Conservation (phyloP, 2,888 invertebrate species). For the Bembecia ichneumoniformis region DNA sequence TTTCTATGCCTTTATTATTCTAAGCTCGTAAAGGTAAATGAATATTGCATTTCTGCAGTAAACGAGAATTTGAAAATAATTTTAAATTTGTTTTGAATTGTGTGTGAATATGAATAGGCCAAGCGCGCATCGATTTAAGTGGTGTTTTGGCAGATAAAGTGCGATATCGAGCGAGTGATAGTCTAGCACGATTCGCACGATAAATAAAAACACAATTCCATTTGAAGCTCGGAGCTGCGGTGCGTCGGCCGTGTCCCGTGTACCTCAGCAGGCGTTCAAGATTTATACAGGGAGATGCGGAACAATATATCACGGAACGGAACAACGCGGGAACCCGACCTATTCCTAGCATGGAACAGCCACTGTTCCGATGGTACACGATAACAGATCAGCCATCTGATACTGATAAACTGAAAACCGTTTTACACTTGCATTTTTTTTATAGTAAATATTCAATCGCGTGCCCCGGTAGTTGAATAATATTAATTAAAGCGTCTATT, state of each 20-base stretch:
- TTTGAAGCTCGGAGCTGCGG: slow-evolving; percentile 63
- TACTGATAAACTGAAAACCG: slow-evolving; percentile 38
- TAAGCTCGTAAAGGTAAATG: too few species aligned
- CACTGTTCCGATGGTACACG: slow-evolving; percentile 60
- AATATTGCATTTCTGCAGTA: background rate
- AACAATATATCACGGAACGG: slow-evolving; percentile 68
- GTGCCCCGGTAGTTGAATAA: slow-evolving; percentile 20
- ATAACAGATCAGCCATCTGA: slow-evolving; percentile 59
- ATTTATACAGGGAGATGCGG: slow-evolving; percentile 70
- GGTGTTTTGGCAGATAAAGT: slow-evolving; percentile 64
- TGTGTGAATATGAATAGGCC: slow-evolving; percentile 12
- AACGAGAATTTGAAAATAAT: background rate
- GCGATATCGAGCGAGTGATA: slow-evolving; percentile 67
- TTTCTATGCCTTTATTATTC: too few species aligned
- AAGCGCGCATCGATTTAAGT: slow-evolving; percentile 36
- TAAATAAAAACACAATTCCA: slow-evolving; percentile 73
- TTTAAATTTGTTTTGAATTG: background rate
- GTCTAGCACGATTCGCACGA: slow-evolving; percentile 65
- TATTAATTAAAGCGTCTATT: slow-evolving; percentile 39
- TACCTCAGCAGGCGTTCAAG: slow-evolving; percentile 72
- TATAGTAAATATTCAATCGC: slow-evolving; percentile 4
- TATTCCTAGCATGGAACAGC: slow-evolving; percentile 64
- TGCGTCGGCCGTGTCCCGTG: slow-evolving; percentile 63
- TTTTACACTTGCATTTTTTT: background rate
- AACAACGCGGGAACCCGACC: slow-evolving; percentile 66